These are phyloP conservation scores for Mus pahari DNA, from an alignment of 2,113 vertebrate genomes.

Conservation along the genomic window DNA sequence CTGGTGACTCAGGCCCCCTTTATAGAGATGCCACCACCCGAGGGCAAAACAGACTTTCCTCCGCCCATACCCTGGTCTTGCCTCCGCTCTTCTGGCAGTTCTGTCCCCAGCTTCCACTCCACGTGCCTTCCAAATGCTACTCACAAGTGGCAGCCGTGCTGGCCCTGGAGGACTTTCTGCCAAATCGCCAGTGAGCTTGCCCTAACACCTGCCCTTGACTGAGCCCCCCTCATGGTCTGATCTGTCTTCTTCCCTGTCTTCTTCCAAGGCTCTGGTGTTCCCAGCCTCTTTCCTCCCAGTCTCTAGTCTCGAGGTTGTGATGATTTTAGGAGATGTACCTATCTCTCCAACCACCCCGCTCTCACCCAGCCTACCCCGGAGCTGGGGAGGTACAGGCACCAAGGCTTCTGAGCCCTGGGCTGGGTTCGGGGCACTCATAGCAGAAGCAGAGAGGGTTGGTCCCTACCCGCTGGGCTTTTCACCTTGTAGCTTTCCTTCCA, in stretches of 20 bases:
- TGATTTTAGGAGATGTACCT: neutral
- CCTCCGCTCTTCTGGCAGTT: neutral
- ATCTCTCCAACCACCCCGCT: neutral
- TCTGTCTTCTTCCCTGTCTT: neutral
- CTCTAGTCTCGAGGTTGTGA: neutral
- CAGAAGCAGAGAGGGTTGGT: neutral
- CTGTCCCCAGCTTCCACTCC: neutral
- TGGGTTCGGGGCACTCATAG: neutral
- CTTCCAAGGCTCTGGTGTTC: neutral
- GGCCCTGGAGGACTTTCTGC: neutral
- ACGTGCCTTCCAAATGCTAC: neutral
- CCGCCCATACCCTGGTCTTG: neutral
- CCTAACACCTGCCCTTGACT: neutral
- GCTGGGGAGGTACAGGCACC: neutral
- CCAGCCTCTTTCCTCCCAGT: neutral
- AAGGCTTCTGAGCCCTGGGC: neutral
- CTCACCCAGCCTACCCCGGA: neutral
- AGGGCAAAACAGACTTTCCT: slow-evolving; percentile 55
- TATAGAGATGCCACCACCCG: slow-evolving; percentile 23
- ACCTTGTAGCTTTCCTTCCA: neutral
- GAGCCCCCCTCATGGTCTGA: neutral
- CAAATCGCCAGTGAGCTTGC: neutral
- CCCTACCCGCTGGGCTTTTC: neutral
- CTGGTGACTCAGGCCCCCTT: slow-evolving; percentile 73
- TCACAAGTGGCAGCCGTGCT: neutral